These are phyloP conservation scores for Spodoptera littoralis DNA, from an alignment of 2,888 invertebrate genomes.

Conservation along the genomic window DNA sequence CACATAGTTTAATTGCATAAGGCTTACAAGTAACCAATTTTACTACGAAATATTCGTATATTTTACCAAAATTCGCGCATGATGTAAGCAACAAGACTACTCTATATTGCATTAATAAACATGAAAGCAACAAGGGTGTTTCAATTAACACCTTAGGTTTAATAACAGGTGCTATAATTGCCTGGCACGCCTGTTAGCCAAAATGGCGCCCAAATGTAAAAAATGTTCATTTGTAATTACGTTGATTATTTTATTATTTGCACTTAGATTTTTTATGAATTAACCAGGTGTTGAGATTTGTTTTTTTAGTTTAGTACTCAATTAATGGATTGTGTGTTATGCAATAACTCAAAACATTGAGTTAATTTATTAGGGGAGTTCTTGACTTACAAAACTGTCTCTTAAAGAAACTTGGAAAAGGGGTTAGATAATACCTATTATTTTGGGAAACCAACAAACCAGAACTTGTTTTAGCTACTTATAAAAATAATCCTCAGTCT, in stretches of 20 bases:
- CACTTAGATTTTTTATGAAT: conserved; percentile 2
- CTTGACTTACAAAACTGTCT: no score
- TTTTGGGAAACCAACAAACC: no score
- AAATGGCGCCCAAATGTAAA: conserved; percentile 22
- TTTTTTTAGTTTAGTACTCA: no score
- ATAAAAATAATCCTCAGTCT: no score
- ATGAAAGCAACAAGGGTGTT: conserved; percentile 41
- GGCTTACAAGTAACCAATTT: conserved; percentile 4
- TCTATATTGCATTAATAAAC: conserved; percentile 29
- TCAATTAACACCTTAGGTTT: conserved; percentile 56
- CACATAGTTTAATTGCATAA: neutral
- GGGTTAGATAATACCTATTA: no score
- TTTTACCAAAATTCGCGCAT: conserved; percentile 7
- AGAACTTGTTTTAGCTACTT: no score
- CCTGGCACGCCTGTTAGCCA: conserved; percentile 7
- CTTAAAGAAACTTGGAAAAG: no score
- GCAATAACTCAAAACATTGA: no score
- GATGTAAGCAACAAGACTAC: conserved; percentile 8
- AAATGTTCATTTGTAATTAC: conserved; percentile 27
- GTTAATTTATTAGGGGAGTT: no score
- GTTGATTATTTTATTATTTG: conserved; percentile 14
- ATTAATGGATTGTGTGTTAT: no score
- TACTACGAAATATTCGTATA: conserved; percentile 6
- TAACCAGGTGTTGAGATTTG: no score
- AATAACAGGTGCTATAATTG: conserved; percentile 39